Conservation (phyloP, 30 jellyfish, hydroid and myxozoan genomes). For the Hydractinia echinata region DNA sequence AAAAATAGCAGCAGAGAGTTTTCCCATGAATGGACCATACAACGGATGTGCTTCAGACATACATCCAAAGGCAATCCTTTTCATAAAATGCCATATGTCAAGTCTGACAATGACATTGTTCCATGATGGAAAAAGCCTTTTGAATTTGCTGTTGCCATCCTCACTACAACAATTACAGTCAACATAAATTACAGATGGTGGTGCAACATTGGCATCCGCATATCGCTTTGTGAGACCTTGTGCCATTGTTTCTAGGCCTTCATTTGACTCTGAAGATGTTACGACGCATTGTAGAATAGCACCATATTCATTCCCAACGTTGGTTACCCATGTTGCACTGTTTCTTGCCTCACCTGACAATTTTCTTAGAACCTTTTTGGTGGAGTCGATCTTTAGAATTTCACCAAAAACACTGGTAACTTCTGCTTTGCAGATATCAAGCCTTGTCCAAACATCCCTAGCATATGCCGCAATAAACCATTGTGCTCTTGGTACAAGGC, state of each 20-base stretch:
- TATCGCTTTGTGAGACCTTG: constrained; percentile 33
- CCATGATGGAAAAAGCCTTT: constrained; percentile 29
- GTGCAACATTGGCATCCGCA: constrained; percentile 18
- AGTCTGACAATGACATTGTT: constrained; percentile 21
- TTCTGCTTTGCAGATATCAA: too few relatives aligned
- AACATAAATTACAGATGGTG: constrained; percentile 42
- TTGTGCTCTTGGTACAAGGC: constrained; percentile 24
- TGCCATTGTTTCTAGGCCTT: constrained; percentile 31
- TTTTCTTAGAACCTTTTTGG: constrained; percentile 40
- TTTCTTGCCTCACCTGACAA: constrained; percentile 48
- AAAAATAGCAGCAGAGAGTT: constrained; percentile 25
- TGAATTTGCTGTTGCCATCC: constrained; percentile 14
- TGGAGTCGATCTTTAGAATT: constrained; percentile 46
- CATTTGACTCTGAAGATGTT: constrained; percentile 13
- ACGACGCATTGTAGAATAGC: constrained; percentile 29
- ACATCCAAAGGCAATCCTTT: constrained; percentile 27
- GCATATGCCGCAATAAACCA: constrained; percentile 47
- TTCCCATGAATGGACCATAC: constrained; percentile 21
- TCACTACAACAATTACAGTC: constrained; percentile 53
- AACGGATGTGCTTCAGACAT: constrained; percentile 35
- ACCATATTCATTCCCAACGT: constrained; percentile 67
- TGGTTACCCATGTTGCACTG: constrained; percentile 43
- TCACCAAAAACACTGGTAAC: constrained; percentile 39
- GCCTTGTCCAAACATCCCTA: constrained; percentile 47
- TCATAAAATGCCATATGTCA: constrained; percentile 48